Conservation (phyloP, 2,797 vertebrate species). For the Potorous gilbertii region DNA sequence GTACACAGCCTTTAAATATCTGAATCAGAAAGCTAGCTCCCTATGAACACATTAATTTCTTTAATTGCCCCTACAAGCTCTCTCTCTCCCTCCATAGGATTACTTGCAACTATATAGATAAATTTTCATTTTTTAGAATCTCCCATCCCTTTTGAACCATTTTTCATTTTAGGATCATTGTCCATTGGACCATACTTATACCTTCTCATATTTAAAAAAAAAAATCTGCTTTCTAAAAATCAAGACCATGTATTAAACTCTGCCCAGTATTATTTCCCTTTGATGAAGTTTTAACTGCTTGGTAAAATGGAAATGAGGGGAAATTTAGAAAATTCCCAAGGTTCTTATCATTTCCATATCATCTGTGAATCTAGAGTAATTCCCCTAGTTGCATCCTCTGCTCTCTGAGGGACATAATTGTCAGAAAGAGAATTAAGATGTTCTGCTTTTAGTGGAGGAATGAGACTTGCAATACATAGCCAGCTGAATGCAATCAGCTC, state of each 20-base stretch:
- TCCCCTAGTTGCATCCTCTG: too few species aligned
- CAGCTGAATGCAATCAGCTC: neutral
- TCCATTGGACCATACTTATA: neutral
- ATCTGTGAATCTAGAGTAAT: neutral
- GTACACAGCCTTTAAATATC: neutral
- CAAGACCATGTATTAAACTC: neutral
- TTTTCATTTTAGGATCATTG: neutral
- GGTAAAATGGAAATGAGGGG: too few species aligned
- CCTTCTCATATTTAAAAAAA: neutral
- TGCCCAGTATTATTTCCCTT: neutral
- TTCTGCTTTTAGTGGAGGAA: neutral
- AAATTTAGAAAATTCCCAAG: neutral
- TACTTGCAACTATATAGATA: neutral
- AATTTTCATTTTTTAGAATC: neutral
- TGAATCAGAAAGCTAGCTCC: neutral
- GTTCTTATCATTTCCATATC: neutral
- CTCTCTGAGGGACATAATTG: neutral
- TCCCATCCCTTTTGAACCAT: neutral
- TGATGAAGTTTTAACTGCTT: neutral
- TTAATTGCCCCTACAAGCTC: neutral
- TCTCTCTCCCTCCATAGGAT: neutral
- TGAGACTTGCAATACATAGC: too few species aligned
- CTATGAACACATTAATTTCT: neutral
- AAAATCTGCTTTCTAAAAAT: neutral
- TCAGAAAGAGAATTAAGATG: neutral